Evolutionary conservation across 2,113 vertebrate species (phyloP).

Genomic region (Hepsetus odoe): DNA sequence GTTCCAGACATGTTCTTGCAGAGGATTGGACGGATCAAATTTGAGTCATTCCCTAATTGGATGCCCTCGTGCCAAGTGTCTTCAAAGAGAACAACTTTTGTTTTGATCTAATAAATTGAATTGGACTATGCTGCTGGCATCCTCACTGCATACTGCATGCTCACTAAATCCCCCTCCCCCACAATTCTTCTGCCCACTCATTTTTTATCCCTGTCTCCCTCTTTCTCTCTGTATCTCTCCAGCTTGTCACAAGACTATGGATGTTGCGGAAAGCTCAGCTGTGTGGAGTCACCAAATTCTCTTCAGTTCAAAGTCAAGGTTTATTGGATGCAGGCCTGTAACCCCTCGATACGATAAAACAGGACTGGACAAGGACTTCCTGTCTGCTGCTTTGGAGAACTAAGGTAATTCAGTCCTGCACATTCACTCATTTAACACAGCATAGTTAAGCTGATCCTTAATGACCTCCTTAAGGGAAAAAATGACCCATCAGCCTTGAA

Average conservation of each 20-base stretch:
- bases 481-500: conserved; percentile 3
- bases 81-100: conserved; percentile 54
- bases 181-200: conserved; percentile 23
- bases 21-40: conserved; percentile 42
- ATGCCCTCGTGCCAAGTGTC: conserved; percentile 45
- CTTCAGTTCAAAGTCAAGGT: conserved; percentile 33
- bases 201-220: background rate
- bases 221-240: background rate
- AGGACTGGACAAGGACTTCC: background rate
- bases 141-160: conserved; percentile 30
- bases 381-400: background rate
- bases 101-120: conserved; percentile 62
- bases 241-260: conserved; percentile 14
- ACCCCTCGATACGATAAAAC: background rate
- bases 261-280: conserved; percentile 24
- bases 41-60: conserved; percentile 51
- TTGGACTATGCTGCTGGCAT: conserved; percentile 47
- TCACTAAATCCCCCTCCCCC: conserved; percentile 25
- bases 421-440: conserved; percentile 17
- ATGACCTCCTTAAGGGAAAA: background rate
- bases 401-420: conserved; percentile 10
- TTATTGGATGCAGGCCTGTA: conserved; percentile 18
- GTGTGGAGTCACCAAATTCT: conserved; percentile 24
- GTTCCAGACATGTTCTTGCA: conserved; percentile 3
- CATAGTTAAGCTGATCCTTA: conserved; percentile 2